These are phyloP conservation scores for Hippopotamus amphibius DNA, from an alignment of 2,113 vertebrate species.

Conservation along the genomic window DNA sequence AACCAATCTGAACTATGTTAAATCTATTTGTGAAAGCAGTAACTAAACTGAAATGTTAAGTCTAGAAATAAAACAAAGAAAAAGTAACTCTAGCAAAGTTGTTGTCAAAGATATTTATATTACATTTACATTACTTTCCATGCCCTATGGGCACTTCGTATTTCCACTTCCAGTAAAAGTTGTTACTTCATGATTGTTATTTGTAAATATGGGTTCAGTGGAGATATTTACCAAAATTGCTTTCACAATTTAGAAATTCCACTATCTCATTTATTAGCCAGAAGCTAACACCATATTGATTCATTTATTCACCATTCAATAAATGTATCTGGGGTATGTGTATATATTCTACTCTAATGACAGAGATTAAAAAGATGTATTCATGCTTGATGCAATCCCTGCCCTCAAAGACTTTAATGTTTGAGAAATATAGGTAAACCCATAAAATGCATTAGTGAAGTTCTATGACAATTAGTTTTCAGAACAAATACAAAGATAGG, in stretches of 20 bases:
- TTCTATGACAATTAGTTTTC: not conserved
- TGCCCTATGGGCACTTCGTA: not conserved
- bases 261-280: not conserved
- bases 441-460: not conserved
- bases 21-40: conserved; percentile 43
- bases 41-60: conserved; percentile 46
- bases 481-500: not conserved
- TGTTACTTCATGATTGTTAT: not conserved
- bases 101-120: not conserved
- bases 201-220: not conserved
- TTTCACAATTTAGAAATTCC: not conserved
- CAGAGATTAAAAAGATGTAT: not conserved
- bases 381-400: not conserved
- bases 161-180: not conserved
- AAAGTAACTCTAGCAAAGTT: not conserved
- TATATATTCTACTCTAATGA: not conserved
- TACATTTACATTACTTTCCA: not conserved
- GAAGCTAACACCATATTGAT: not conserved
- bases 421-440: not conserved
- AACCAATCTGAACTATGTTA: conserved; percentile 37
- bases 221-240: not conserved
- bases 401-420: not conserved
- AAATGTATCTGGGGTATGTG: not conserved
- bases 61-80: not conserved
- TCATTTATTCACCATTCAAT: not conserved